These are phyloP conservation scores for Nesidiocoris tenuis DNA, from an alignment of 2,888 invertebrate species.

Conservation along the genomic window DNA sequence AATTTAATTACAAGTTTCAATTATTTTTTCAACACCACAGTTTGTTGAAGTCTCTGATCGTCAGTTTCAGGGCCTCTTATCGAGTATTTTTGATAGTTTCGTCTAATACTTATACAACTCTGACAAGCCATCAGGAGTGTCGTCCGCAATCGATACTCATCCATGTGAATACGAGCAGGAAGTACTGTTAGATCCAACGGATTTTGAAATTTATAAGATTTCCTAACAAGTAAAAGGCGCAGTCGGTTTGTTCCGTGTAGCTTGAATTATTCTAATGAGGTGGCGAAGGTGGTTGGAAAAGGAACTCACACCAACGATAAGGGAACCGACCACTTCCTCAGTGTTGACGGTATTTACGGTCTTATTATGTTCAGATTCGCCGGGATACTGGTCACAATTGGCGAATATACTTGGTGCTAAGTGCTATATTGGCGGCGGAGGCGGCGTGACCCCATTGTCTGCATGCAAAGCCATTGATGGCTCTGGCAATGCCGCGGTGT, in stretches of 20 bases:
- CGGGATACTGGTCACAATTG: slow-evolving; percentile 35
- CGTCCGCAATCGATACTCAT: no score
- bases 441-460: slow-evolving; percentile 43
- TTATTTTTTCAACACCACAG: no score
- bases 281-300: slow-evolving; percentile 9
- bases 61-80: no score
- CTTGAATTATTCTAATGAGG: slow-evolving; percentile 39
- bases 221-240: slow-evolving; percentile 5
- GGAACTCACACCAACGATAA: background rate
- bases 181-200: background rate
- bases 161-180: no score
- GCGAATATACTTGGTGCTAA: slow-evolving; percentile 31
- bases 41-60: no score
- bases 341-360: slow-evolving; percentile 31
- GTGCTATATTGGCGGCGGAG: slow-evolving; percentile 35
- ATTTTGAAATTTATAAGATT: background rate
- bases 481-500: slow-evolving; percentile 5
- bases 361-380: slow-evolving; percentile 40
- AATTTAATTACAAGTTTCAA: no score
- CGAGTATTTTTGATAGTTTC: no score
- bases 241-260: background rate
- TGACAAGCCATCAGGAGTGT: no score
- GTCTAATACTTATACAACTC: no score
- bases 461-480: slow-evolving; percentile 28
- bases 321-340: background rate